Evolutionary conservation across 2,113 vertebrate genomes (phyloP), one percentile per base, ranked within the genome.

Genomic region (Mandrillus leucophaeus): DNA sequence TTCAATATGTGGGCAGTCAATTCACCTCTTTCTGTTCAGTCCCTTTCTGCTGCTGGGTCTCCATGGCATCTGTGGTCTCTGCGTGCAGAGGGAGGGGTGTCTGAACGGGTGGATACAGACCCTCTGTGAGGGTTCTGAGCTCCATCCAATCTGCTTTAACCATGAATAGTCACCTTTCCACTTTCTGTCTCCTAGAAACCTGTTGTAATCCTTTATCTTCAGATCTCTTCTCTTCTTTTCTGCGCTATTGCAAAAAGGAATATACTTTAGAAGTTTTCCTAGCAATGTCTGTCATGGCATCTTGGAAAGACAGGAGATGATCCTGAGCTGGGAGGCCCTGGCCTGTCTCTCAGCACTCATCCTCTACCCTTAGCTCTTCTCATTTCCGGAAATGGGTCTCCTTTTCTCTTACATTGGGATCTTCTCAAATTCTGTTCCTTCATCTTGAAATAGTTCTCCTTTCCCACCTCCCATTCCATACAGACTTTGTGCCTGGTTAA

Each of bases 291-390:
- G 32, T 40, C 48, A n/a, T 76, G 81, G 40, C 9, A 38, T 70
- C 68, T 40, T 68, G 32, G 43, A 78, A 80, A 91, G 50, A 59
- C 17, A 59, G 22, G n/a, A 52, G 55, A 45, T 43, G 40, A 68
- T 23, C 5, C 0, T 3, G 61, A 40, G 20, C 55, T 9, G 38
- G 78, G 64, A 38, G 16, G 0, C 59, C 30, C 0, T 8, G 0
- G 61, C 6, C 66, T 48, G 40, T 22, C 57, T 52, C 14, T 64
- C n/a, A 50, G 50, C 3, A 1, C 43, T 40, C 45, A 38, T 45
- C 38, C 43, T 45, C 45, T 45, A 25, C 43, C 40, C 40, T n/a
- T 6, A 10, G 70, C 27, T 48, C 72, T 72, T 88, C 72, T 85
- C 25, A 1, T 18, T 81, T 72, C 59, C 84, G 3, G 43, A 18